Percentiles rank a stretch among this genome's conserved stretches.
Conservation (phyloP, 2,113 vertebrate species). For the Dolichallabes microphthalmus region DNA sequence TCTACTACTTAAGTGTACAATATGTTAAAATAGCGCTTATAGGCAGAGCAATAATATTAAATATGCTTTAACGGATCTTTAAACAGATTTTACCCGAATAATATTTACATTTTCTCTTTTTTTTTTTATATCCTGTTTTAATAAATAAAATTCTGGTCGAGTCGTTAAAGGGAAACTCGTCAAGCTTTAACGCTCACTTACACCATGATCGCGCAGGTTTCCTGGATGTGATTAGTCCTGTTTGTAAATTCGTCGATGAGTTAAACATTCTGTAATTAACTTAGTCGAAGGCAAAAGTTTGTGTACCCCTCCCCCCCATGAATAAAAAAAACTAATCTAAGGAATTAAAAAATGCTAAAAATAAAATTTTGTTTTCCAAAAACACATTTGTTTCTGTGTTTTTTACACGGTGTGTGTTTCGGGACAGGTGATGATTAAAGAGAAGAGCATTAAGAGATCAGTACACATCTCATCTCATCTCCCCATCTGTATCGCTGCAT, state of each 20-base stretch:
- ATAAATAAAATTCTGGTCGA: background rate
- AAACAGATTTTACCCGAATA: background rate
- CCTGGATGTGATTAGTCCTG: background rate
- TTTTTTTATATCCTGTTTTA: background rate
- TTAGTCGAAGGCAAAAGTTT: background rate
- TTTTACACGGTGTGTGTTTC: too few species aligned
- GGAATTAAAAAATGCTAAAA: background rate
- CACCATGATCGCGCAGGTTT: background rate
- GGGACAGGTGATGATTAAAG: too few species aligned
- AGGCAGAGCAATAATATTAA: background rate
- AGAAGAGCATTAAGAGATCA: too few species aligned
- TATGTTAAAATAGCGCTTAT: background rate
- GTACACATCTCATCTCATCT: too few species aligned
- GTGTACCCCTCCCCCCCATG: background rate
- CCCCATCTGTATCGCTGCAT: too few species aligned
- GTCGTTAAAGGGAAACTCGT: background rate
- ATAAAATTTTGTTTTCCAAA: background rate
- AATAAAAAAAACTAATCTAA: background rate
- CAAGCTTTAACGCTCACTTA: background rate
- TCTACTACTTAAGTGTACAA: background rate
- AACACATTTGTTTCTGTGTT: too few species aligned
- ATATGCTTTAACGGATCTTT: background rate
- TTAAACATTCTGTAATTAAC: background rate
- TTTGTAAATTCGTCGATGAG: background rate
- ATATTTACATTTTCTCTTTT: constrained; percentile 27